Conservation (phyloP, 1,140 invertebrate species). For the Meloidogyne exigua region DNA sequence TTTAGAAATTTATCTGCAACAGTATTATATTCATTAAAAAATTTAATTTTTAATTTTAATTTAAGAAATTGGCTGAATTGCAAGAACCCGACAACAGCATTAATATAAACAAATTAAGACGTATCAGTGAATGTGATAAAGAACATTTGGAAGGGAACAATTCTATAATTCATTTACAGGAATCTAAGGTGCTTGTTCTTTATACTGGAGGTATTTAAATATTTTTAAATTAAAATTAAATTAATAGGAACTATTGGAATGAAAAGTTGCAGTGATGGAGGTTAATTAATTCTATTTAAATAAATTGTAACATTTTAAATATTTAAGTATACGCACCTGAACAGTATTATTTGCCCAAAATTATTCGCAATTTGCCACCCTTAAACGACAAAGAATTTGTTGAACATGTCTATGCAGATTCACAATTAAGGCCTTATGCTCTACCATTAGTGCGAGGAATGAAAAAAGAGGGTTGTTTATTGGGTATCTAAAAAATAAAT, state of each 20-base stretch:
- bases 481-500: conserved; percentile 44
- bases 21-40: background rate
- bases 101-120: background rate
- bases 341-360: conserved; percentile 58
- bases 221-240: background rate
- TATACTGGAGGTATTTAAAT: conserved; percentile 58
- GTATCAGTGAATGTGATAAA: conserved; percentile 2
- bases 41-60: background rate
- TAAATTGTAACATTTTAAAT: conserved; percentile 14
- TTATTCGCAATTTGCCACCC: conserved; percentile 59
- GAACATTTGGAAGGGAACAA: background rate
- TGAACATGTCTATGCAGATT: conserved; percentile 48
- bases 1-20: conserved; percentile 23
- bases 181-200: conserved; percentile 56
- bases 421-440: conserved; percentile 46
- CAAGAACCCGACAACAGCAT: background rate
- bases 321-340: conserved; percentile 58
- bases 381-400: conserved; percentile 61
- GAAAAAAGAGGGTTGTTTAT: conserved; percentile 60
- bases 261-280: conserved; percentile 46
- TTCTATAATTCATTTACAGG: conserved; percentile 29
- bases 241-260: conserved; percentile 57
- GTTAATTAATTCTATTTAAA: background rate
- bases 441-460: conserved; percentile 56
- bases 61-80: conserved; percentile 10